phyloP scores from a whole-genome alignment of 2,113 vertebrate species.

The Stigmatopora nigra region DNA sequence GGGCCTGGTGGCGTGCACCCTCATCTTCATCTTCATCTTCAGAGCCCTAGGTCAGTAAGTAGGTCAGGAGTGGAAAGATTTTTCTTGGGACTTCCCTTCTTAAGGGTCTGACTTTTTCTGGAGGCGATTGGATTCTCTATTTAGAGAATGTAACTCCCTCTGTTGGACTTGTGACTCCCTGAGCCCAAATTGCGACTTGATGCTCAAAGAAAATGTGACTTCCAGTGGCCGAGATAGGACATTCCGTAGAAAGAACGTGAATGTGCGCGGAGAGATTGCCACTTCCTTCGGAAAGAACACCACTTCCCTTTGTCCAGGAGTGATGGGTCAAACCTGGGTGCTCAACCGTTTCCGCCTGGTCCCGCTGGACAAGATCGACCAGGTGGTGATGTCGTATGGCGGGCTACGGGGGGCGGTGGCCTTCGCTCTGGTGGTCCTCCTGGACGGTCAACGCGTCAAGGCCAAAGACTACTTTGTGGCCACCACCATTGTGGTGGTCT shows the following conservation, averaged over 20 bases:
- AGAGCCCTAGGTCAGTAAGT: conserved; percentile 79
- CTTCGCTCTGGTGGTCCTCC: conserved; percentile 87
- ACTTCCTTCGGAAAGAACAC: too few relatives aligned
- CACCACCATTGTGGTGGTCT: conserved; percentile 90
- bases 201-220: too few relatives aligned
- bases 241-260: too few relatives aligned
- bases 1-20: conserved; percentile 85
- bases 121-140: too few relatives aligned
- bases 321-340: conserved; percentile 86
- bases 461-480: conserved; percentile 97
- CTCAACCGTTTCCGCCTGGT: conserved; percentile 90
- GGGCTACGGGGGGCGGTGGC: conserved; percentile 92
- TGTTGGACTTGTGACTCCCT: too few relatives aligned
- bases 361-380: conserved; percentile 90
- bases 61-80: too few relatives aligned
- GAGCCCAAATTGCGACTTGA: too few relatives aligned
- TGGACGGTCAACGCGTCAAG: conserved; percentile 79
- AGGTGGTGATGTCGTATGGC: conserved; percentile 97
- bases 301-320: conserved; percentile 66
- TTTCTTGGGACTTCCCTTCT: too few relatives aligned
- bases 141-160: too few relatives aligned
- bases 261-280: too few relatives aligned
- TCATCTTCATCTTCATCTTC: conserved; percentile 91
- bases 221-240: too few relatives aligned
- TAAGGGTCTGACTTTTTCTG: too few relatives aligned